Evolutionary conservation across 1,140 invertebrate genomes (phyloP).

Genomic region (Tetragnatha versicolor): DNA sequence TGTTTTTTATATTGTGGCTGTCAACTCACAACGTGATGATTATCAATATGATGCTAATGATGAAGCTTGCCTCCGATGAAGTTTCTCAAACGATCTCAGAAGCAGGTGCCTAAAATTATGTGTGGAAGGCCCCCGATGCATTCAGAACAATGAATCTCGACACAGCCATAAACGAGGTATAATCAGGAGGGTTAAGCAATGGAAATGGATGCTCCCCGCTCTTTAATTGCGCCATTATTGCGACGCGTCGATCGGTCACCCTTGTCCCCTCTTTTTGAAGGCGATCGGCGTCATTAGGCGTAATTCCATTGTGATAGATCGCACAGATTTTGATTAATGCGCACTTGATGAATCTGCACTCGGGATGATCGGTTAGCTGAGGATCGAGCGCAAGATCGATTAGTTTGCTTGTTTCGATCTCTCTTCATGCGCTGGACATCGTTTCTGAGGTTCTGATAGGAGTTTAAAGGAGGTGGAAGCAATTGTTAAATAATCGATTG

Average conservation of each 20-base stretch:
- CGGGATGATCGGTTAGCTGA: background rate
- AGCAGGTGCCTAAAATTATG: background rate
- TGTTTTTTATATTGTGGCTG: background rate
- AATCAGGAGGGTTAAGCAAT: background rate
- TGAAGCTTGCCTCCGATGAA: background rate
- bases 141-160: background rate
- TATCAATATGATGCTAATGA: background rate
- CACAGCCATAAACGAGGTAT: background rate
- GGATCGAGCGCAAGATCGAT: background rate
- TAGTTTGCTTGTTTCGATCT: background rate
- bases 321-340: constrained; percentile 17
- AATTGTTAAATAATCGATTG: background rate
- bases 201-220: background rate
- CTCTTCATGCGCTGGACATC: background rate
- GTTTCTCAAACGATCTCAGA: background rate
- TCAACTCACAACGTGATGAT: background rate
- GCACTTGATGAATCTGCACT: constrained; percentile 11
- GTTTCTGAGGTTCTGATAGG: background rate
- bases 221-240: background rate
- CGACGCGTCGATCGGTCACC: background rate
- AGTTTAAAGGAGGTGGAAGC: background rate
- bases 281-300: background rate
- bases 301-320: background rate
- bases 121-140: background rate
- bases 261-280: background rate